Base-by-base conservation (phyloP, 2,888 invertebrate genomes). In the Mimachlamys varia region DNA sequence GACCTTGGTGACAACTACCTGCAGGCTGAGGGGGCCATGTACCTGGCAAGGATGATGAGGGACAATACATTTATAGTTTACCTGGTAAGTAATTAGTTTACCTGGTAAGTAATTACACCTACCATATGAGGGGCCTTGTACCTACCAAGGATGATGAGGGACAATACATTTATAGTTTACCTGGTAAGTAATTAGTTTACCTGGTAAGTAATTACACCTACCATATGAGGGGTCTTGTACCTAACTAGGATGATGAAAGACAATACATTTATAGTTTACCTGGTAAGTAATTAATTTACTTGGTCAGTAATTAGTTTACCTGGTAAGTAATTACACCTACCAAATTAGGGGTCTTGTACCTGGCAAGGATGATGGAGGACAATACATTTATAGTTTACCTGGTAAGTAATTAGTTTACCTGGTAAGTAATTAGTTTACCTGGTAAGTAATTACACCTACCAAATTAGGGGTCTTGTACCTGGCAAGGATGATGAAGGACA, bases 1-100 rank as follows among this genome's bases (percentile, higher is more conserved):
- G 96, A 96, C 92, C 93, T 96, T 22, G 92, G 94, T 89, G 96
- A 96, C 93, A 96, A 96, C 93, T 95, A 94, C 91, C 91, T 96
- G 13, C 95, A 95, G 88, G 94, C 94, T 13, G 93, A 94, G 17
- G 96, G 96, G 0, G 95, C 95, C 13, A 89, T 91, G 19, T 94
- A 95, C 87, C 92, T 96, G 88, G 96, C 96, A 4, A 92, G 94
- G 38, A 96, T 96, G 95, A 90, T 96, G 91, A 95, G 94, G 88
- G 94, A 96, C 76, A 96, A 96, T 91, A 95, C 94, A 90, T 96
- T 96, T 91, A 95, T 96, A 53, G 94, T 95, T 2, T 94, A 94
- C 53, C 89, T 96, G 93, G n/a, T n/a, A n/a, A n/a, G n/a, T n/a
- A n/a, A n/a, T n/a, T n/a, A n/a, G n/a, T n/a, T n/a, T n/a, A n/a